phyloP scores from a whole-genome alignment of 2,888 invertebrate species.

The Ischnus inquisitorius region DNA sequence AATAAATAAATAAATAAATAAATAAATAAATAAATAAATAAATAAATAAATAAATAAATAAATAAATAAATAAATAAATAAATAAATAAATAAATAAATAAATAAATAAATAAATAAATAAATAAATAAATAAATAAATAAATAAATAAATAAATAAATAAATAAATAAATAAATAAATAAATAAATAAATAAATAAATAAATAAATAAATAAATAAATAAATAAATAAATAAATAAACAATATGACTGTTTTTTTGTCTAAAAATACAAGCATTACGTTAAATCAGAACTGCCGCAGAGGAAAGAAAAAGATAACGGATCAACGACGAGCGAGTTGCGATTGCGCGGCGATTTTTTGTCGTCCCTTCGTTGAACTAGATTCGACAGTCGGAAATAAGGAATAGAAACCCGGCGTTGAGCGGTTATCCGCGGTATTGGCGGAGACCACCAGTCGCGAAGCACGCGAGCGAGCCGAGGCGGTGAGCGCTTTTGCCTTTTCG shows the following conservation, averaged over 20 bases:
- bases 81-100: constrained; percentile 6
- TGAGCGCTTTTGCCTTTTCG: constrained; percentile 64
- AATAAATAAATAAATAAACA: too few relatives aligned
- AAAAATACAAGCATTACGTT: too few relatives aligned
- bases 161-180: not conserved
- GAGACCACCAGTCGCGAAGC: constrained; percentile 67
- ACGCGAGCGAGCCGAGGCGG: constrained; percentile 46
- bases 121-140: constrained; percentile 12
- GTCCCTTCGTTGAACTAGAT: not conserved
- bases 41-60: too few relatives aligned
- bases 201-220: too few relatives aligned
- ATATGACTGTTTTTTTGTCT: too few relatives aligned
- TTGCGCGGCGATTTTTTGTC: not conserved
- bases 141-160: constrained; percentile 23
- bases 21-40: too few relatives aligned
- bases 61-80: too few relatives aligned
- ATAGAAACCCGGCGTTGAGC: not conserved
- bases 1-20: too few relatives aligned
- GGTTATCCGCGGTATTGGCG: not conserved
- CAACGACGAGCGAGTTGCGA: not conserved
- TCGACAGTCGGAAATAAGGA: not conserved
- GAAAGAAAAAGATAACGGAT: too few relatives aligned
- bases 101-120: not conserved
- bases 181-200: too few relatives aligned
- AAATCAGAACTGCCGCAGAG: too few relatives aligned